Base-by-base conservation (phyloP, 92 coral and sea anemone genomes). In the Porites evermanni region DNA sequence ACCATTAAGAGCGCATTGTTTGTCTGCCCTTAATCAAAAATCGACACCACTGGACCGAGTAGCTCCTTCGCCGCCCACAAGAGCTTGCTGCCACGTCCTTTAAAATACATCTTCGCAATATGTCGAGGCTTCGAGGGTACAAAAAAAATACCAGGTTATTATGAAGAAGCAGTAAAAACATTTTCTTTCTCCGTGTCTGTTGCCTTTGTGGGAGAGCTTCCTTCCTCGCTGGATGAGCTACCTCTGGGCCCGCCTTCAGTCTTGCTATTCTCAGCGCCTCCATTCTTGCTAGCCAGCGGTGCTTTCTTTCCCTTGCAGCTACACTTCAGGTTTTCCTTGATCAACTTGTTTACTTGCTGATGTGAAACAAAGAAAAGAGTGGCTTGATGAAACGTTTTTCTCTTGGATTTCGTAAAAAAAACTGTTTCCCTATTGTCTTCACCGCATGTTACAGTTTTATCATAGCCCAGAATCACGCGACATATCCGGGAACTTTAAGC, bases 311-410 rank as follows among this genome's bases (percentile, higher is more conserved):
- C 83, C 53, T 72, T 72, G 78, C 93, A 91, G 70, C 72, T 77
- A 53, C 91, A 91, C 71, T 82, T 87, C 70, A 77, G 85, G 3
- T 16, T 79, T 65, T 87, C 91, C 11, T 82, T 74, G 19, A 67
- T 88, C 64, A 91, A 74, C 20, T 87, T 87, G 85, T 38, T 87
- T 9, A 85, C 77, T 75, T 85, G 88, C 93, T 91, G 80, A 69
- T 38, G 16, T 14, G 3, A 9, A 70, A 84, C 23, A 76, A 75
- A 17, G 52, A 50, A 21, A 11, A 29, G 38, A 61, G 64, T n/a
- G 23, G 50, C 14, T 21, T 51, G 67, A 16, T 10, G 10, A 19
- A 52, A 51, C 19, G 47, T 26, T 17, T 76, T 3, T 11, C 68
- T 11, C 80, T 23, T 52, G 7, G 7, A 5, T 20, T 17, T 53